Evolutionary conservation across 2,888 invertebrate genomes (phyloP), one percentile per base, ranked within the genome.

Genomic region (Polietes domitor): DNA sequence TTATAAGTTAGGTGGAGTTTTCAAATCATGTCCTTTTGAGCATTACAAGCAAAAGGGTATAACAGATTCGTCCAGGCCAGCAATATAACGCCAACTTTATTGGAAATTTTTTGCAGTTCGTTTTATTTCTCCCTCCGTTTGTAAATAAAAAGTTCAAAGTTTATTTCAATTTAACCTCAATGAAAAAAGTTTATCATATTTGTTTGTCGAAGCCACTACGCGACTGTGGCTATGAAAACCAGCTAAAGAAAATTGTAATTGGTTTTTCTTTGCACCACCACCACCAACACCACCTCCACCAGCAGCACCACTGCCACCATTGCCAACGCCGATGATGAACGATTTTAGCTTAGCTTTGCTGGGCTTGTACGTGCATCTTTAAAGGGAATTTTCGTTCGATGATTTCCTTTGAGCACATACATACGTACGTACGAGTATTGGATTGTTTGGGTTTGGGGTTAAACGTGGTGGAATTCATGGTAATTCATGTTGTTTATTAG

Each of bases 401-500:
- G 47, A 19, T 32, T 32, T 24, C 7, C 21, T 61, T 24, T 41
- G 19, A 24, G 24, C 43, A 68, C 53, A 74, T 74, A 74, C 55
- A 55, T n/a, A 76, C 32, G 65, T 73, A 3, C 68, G 24, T 55
- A 7, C 9, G n/a, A n/a, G n/a, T n/a, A n/a, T 55, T 28, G 37
- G 37, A 41, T 43, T 24, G 24, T 80, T 74, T n/a, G n/a, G 43
- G 77, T 63, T 70, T 26, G 50, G 68, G 32, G 41, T 32, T 76
- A 53, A 76, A 73, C 78, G 81, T 84, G 81, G 80, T 72, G 81
- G 80, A 84, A 81, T 81, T 84, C 81, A 73, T 58, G 26, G 74
- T 58, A 80, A 43, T 77, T 37, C 19, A 21, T 43, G 68, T 41
- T 65, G 28, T 68, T 68, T 70, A 68, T 74, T 41, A 61, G 37